Percentiles rank a stretch among this genome's conserved stretches.
phyloP scores from a whole-genome alignment of 2,113 vertebrate genomes.

The Microcebus lehilahytsara region DNA sequence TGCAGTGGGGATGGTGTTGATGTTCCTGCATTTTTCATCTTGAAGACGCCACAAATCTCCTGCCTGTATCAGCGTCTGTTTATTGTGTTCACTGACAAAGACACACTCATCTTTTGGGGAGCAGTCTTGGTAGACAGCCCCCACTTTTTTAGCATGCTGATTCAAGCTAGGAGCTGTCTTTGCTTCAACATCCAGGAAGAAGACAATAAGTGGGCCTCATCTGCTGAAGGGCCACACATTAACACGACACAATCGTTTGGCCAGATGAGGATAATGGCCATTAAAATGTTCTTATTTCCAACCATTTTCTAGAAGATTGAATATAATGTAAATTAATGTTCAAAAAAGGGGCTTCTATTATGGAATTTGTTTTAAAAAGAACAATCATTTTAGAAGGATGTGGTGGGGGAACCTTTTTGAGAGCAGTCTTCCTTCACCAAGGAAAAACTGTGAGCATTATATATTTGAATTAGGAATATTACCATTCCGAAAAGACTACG shows the following conservation, averaged over 20 bases:
- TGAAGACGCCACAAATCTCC: not conserved
- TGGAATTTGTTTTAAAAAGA: slow-evolving; percentile 82
- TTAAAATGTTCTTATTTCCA: slow-evolving; percentile 65
- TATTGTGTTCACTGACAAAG: not conserved
- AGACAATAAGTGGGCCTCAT: slow-evolving; percentile 50
- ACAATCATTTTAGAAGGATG: slow-evolving; percentile 75
- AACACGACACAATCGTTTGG: slow-evolving; percentile 39
- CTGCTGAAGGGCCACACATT: slow-evolving; percentile 65
- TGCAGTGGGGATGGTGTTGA: not conserved
- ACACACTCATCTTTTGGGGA: not conserved
- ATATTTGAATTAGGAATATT: slow-evolving; percentile 82
- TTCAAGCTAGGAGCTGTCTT: not conserved
- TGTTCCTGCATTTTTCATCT: not conserved
- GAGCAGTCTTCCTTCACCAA: slow-evolving; percentile 1
- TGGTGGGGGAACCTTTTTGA: slow-evolving; percentile 59
- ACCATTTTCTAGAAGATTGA: slow-evolving; percentile 64
- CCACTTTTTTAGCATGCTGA: not conserved
- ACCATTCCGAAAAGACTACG: slow-evolving; percentile 81
- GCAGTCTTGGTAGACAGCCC: not conserved
- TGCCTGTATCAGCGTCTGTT: not conserved
- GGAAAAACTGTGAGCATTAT: slow-evolving; percentile 75
- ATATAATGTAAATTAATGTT: slow-evolving; percentile 74
- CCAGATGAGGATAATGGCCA: slow-evolving; percentile 53
- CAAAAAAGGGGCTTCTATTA: slow-evolving; percentile 73
- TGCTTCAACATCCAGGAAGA: not conserved